Evolutionary conservation across 2,113 vertebrate species (phyloP).

Genomic region (Embiotoca jacksoni): DNA sequence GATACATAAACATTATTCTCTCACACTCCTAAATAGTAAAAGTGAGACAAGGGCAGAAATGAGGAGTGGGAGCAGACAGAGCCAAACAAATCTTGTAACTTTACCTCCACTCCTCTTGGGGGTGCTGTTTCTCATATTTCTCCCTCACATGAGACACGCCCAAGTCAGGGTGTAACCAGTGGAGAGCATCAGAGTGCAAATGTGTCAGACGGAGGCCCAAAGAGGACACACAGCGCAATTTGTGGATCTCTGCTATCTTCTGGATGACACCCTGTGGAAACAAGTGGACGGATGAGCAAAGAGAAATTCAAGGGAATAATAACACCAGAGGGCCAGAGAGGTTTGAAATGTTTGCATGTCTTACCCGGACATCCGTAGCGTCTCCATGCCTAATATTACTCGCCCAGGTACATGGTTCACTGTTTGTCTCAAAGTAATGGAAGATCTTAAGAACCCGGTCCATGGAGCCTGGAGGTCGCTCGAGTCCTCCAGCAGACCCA

Average conservation of each 20-base stretch:
- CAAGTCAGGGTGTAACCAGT: constrained; percentile 97
- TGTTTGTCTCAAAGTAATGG: constrained; percentile 96
- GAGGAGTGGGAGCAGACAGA: neutral
- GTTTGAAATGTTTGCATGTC: constrained; percentile 27
- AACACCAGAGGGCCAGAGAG: fast-evolving
- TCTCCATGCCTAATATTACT: constrained; percentile 98
- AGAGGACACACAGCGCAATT: constrained; percentile 94
- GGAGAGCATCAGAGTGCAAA: constrained; percentile 92
- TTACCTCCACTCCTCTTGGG: constrained; percentile 99
- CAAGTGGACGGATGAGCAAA: constrained; percentile 2
- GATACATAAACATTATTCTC: neutral
- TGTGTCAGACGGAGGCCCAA: constrained; percentile 96
- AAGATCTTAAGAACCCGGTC: constrained; percentile 96
- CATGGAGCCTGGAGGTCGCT: constrained; percentile 91
- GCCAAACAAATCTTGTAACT: constrained; percentile 26
- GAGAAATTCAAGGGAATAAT: neutral
- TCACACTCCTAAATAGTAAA: neutral
- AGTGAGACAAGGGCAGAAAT: neutral
- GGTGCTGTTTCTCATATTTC: constrained; percentile 93
- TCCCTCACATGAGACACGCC: constrained; percentile 96
- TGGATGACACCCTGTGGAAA: constrained; percentile 94
- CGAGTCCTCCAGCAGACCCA: constrained; percentile 88
- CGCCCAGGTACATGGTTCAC: constrained; percentile 93
- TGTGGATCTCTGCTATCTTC: constrained; percentile 97
- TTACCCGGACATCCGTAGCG: constrained; percentile 95